These are phyloP conservation scores for Leptinotarsa haldemani DNA, from an alignment of 2,888 invertebrate genomes.

Conservation along the genomic window DNA sequence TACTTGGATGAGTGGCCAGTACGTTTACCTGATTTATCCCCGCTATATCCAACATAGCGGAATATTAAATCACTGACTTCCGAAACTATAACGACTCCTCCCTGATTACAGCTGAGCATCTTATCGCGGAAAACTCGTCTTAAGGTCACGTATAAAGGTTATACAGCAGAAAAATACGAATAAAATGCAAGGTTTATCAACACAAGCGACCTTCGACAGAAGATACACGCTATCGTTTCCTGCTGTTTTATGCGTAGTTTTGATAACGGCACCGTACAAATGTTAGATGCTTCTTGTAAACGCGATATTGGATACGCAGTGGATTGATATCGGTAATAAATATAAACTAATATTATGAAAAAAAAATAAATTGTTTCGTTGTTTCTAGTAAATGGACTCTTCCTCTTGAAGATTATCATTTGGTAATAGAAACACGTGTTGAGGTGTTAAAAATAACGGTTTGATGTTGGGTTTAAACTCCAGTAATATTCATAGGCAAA, in stretches of 20 bases:
- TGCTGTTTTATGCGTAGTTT: constrained; percentile 24
- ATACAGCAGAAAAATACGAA: constrained; percentile 35
- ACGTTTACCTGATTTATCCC: too few relatives aligned
- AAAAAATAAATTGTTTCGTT: not conserved
- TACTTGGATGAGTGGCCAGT: too few relatives aligned
- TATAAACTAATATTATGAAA: not conserved
- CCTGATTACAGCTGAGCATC: not conserved
- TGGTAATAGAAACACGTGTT: too few relatives aligned
- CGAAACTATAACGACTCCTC: not conserved
- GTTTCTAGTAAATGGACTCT: too few relatives aligned
- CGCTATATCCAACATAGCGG: not conserved
- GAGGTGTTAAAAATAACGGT: too few relatives aligned
- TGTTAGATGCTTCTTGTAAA: not conserved
- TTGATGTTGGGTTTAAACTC: too few relatives aligned
- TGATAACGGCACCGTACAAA: not conserved
- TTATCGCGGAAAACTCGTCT: not conserved
- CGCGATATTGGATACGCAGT: not conserved
- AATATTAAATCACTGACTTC: not conserved
- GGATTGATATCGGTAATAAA: not conserved
- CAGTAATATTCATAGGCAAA: too few relatives aligned
- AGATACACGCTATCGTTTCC: constrained; percentile 47
- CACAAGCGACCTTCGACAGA: constrained; percentile 42
- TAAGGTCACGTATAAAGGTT: constrained; percentile 36
- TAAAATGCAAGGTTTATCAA: constrained; percentile 45
- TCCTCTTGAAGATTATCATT: too few relatives aligned